phyloP scores from a whole-genome alignment of 2,113 vertebrate genomes.

The Perccottus glenii region DNA sequence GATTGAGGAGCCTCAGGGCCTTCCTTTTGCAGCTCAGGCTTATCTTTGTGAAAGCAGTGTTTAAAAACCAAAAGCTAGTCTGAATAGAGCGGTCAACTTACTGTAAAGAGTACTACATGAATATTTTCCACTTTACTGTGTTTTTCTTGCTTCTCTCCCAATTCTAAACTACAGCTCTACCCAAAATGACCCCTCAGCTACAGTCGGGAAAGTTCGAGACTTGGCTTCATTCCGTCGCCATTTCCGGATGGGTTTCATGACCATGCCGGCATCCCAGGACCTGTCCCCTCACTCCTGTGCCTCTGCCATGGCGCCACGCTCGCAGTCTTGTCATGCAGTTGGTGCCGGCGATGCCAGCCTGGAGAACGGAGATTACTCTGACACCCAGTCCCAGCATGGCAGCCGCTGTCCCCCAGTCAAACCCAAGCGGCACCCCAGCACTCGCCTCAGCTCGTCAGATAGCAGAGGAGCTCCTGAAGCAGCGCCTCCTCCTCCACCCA shows the following conservation, averaged over 20 bases:
- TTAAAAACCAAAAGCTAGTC: constrained; percentile 40
- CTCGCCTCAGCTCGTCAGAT: constrained; percentile 85
- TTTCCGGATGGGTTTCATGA: constrained; percentile 95
- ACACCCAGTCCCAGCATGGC: constrained; percentile 74
- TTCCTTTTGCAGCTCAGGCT: constrained; percentile 43
- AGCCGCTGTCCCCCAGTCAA: constrained; percentile 85
- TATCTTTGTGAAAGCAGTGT: constrained; percentile 50
- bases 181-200: constrained; percentile 79
- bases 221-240: constrained; percentile 89
- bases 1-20: constrained; percentile 48
- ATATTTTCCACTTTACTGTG: constrained; percentile 22
- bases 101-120: constrained; percentile 17
- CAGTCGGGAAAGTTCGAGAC: constrained; percentile 85
- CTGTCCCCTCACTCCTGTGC: constrained; percentile 89
- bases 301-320: constrained; percentile 89
- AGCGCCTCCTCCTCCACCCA: constrained; percentile 63
- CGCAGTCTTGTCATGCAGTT: constrained; percentile 91
- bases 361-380: constrained; percentile 82
- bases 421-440: constrained; percentile 90
- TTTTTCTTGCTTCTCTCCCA: not conserved
- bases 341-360: constrained; percentile 82
- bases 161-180: constrained; percentile 56
- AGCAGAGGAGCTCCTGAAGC: constrained; percentile 66
- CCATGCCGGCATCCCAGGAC: constrained; percentile 94
- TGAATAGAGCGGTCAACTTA: constrained; percentile 25